phyloP scores from a whole-genome alignment of 2,888 invertebrate genomes.

The Acrocyrtus sp. region DNA sequence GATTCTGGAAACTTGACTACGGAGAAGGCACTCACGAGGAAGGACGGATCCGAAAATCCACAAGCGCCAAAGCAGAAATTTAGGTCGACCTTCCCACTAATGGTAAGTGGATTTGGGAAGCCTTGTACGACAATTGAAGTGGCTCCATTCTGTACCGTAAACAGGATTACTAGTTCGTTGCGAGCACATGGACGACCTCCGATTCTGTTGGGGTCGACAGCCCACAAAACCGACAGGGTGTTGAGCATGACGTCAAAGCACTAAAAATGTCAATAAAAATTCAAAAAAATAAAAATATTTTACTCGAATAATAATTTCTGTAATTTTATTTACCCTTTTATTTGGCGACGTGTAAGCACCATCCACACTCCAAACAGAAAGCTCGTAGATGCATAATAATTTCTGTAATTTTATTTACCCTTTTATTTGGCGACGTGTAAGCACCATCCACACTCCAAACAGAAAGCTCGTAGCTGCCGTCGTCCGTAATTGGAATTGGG shows the following conservation, averaged over 20 bases:
- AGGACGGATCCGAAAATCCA: neutral
- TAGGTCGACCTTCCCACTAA: neutral
- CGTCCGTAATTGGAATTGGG: neutral
- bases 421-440: neutral
- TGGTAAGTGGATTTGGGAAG: neutral
- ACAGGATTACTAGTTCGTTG: neutral
- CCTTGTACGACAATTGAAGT: neutral
- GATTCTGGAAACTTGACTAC: too few relatives aligned
- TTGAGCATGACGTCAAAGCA: neutral
- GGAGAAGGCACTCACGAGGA: neutral
- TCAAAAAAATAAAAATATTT: too few relatives aligned
- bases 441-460: neutral
- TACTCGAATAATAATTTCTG: too few relatives aligned
- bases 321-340: neutral
- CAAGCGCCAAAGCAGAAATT: neutral
- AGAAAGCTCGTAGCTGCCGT: neutral
- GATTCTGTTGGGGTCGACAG: neutral
- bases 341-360: neutral
- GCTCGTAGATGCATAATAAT: too few relatives aligned
- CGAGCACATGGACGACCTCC: neutral
- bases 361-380: neutral
- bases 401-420: too few relatives aligned
- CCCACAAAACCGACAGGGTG: neutral
- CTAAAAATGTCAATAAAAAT: too few relatives aligned
- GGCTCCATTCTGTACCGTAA: neutral